Evolutionary conservation across 2,113 vertebrate genomes (phyloP), one percentile per base, ranked within the genome.

Genomic region (Octodon degus): DNA sequence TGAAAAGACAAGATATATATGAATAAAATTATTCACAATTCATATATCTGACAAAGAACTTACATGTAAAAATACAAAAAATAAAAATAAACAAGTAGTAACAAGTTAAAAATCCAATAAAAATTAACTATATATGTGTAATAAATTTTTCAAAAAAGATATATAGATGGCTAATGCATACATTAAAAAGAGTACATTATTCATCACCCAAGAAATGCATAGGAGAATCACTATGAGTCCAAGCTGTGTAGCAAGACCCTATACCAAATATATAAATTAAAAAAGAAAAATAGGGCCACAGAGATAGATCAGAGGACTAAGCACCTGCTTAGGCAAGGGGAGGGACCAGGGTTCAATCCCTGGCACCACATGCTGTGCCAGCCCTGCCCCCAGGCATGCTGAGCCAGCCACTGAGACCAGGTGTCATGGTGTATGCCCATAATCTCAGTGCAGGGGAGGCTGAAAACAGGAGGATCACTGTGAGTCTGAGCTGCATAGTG

Each of bases 31-130:
- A 65, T 37, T 92, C 24, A 79, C n/a, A 63, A 79, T 58, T 92
- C 43, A 55, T 37, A 25, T 50, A 85, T 47, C 20, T 83, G 40
- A 87, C 43, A 85, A 92, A 88, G 32, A 27, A 53, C 50, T 68
- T 70, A 11, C 30, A 40, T 24, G 72, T 50, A 84, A 96, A 96
- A 96, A 77, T 77, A 53, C 32, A 37, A 90, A 90, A 82, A 86
- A 50, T 4, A 25, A 50, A 84, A 37, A 43, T 30, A 79, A 70
- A 88, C 88, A 55, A 70, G 89, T 43, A 92, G 34, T 72, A 10
- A 91, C 90, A 96, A 74, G 30, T 70, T 89, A 37, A 91, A 37
- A 53, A 92, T 37, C n/a, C 30, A 63, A 65, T 32, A 30, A 63
- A 89, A 60, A 63, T 82, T 14, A 77, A 77, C 77, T 53, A 82